Evolutionary conservation across 2,888 invertebrate genomes (phyloP).

Genomic region (Eubasilissa splendida): DNA sequence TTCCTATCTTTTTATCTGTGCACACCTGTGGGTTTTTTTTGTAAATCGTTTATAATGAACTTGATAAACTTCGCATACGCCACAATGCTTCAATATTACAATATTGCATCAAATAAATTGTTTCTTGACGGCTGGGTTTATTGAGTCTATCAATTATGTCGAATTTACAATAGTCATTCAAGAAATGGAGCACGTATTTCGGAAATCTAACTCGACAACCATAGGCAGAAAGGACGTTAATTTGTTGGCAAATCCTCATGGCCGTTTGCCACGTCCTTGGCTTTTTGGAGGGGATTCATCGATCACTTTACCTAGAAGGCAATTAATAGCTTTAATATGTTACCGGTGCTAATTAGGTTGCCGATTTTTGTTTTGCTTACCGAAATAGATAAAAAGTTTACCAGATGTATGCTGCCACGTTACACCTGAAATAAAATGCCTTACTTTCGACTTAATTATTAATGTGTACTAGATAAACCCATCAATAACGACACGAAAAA

Average conservation of each 20-base stretch:
- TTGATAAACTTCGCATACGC: background rate
- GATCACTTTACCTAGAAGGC: conserved; percentile 15
- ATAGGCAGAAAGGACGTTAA: background rate
- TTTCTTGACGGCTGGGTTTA: conserved; percentile 4
- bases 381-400: background rate
- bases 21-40: conserved; percentile 26
- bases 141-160: conserved; percentile 1
- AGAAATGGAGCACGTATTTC: background rate
- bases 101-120: conserved; percentile 29
- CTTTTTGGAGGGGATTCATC: conserved; percentile 11
- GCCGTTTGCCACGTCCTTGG: background rate
- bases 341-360: background rate
- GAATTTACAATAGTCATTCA: conserved; percentile 11
- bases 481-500: too few species aligned
- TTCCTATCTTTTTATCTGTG: conserved; percentile 16
- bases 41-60: conserved; percentile 12
- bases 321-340: conserved; percentile 9
- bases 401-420: too few species aligned
- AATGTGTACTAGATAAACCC: too few species aligned
- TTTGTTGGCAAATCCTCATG: conserved; percentile 7
- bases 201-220: background rate
- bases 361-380: conserved; percentile 3
- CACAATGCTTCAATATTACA: conserved; percentile 7
- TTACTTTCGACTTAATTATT: too few species aligned
- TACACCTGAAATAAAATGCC: too few species aligned